These are phyloP conservation scores for Sciurus niger DNA, from an alignment of 2,113 vertebrate species.

Conservation along the genomic window DNA sequence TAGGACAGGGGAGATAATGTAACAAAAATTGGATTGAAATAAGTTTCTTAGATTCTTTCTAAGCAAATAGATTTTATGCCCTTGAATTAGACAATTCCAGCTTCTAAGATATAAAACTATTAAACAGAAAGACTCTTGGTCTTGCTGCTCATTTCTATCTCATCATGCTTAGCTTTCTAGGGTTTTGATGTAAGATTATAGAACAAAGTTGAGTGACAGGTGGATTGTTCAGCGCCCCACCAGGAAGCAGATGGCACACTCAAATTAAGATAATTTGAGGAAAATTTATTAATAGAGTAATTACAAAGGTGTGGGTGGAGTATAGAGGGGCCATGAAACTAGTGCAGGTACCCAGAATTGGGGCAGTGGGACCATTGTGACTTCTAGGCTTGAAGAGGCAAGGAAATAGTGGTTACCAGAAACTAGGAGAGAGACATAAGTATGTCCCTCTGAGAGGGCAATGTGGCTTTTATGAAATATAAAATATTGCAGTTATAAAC, in stretches of 20 bases:
- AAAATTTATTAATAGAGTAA: constrained; percentile 46
- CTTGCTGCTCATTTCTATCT: background rate
- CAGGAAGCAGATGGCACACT: background rate
- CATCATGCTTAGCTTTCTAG: background rate
- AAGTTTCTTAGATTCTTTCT: background rate
- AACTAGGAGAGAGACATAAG: background rate
- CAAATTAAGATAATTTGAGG: background rate
- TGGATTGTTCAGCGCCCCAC: background rate
- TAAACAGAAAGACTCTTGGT: background rate
- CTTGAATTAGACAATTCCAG: background rate
- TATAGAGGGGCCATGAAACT: background rate
- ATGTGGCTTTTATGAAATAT: background rate
- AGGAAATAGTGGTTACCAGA: background rate
- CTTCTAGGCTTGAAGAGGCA: background rate
- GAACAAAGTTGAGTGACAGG: background rate
- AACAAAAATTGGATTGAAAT: background rate
- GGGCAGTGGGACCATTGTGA: background rate
- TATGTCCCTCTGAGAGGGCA: background rate
- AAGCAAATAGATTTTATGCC: background rate
- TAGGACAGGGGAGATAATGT: background rate
- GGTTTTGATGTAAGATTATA: background rate
- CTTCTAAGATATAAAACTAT: background rate
- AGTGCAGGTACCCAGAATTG: background rate
- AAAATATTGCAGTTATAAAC: background rate
- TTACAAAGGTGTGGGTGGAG: background rate